Base-by-base conservation (phyloP, 2,888 invertebrate species). In the Drosophila conformis region DNA sequence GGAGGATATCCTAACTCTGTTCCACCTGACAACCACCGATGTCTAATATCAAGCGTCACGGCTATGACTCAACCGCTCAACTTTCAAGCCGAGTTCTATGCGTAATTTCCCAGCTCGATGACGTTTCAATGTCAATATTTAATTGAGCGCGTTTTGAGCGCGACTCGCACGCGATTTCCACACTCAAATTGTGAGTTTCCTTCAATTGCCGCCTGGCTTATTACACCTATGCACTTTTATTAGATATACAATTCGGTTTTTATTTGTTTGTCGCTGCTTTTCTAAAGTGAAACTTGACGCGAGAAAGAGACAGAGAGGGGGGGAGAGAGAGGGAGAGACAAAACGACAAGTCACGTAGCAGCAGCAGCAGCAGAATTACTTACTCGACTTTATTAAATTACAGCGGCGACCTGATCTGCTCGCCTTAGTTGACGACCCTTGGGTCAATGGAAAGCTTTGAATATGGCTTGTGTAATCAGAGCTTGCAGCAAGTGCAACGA, bases 101-200 rank as follows among this genome's bases (percentile, higher is more conserved):
- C 54, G 61, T 67, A 64, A 67, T 73, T 69, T 73, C 52, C 54
- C 40, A 18, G 46, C 27, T 57, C 53, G 68, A 61, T 88, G 83
- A 86, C 89, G 83, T 80, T 53, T 72, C 66, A 79, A 79, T 79
- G 81, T 35, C 73, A 57, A 15, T 48, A 36, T n/a, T 8, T 8
- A 40, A 58, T 13, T 27, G 33, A 18, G 21, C 40, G 58, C 35
- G 42, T 35, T 53, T 48, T 13, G 21, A 40, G 49, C 27, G 53
- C 65, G 54, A 52, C 60, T 66, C 10, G 36, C 59, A 51, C 21
- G 54, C 65, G 56, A 57, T 74, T 67, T 49, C 52, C 42, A 6
- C 31, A 57, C 10, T 29, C 57, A 62, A 33, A 40, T n/a, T 27
- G 53, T 57, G 49, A 49, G n/a, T 57, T 72, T 54, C 27, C 35